Evolutionary conservation across 2,113 vertebrate genomes (phyloP).

Genomic region (Budorcas taxicolor): DNA sequence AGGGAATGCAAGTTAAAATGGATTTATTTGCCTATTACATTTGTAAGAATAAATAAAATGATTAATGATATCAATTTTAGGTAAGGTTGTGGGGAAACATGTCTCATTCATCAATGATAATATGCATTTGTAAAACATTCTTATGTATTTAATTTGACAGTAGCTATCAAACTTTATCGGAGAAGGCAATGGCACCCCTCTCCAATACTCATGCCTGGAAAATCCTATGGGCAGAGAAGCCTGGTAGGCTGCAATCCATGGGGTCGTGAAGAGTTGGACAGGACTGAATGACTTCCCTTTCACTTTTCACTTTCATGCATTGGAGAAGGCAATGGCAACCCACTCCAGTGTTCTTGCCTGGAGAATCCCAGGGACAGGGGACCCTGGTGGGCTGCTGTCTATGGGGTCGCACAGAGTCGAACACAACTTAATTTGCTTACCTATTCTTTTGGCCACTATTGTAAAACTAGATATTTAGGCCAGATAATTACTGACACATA

Average conservation of each 20-base stretch:
- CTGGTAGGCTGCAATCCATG: too few species aligned
- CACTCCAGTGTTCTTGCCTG: too few species aligned
- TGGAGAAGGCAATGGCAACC: too few species aligned
- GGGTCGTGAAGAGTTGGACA: too few species aligned
- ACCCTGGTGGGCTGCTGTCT: too few species aligned
- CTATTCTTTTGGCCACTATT: neutral
- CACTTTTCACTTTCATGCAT: too few species aligned
- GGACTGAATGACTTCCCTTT: too few species aligned
- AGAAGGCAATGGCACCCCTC: too few species aligned
- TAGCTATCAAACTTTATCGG: neutral
- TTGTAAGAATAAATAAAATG: neutral
- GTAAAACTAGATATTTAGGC: neutral
- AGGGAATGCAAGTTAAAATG: neutral
- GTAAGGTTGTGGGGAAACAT: neutral
- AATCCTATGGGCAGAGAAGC: too few species aligned
- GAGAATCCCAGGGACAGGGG: too few species aligned
- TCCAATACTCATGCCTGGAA: too few species aligned
- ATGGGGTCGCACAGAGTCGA: accelerated
- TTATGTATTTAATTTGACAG: neutral
- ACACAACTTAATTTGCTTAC: neutral
- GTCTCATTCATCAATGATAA: neutral
- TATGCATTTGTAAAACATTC: neutral
- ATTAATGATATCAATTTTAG: neutral
- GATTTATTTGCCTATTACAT: neutral
- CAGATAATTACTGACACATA: neutral